Evolutionary conservation across 1,140 invertebrate species (phyloP).

Genomic region (Samia ricini): DNA sequence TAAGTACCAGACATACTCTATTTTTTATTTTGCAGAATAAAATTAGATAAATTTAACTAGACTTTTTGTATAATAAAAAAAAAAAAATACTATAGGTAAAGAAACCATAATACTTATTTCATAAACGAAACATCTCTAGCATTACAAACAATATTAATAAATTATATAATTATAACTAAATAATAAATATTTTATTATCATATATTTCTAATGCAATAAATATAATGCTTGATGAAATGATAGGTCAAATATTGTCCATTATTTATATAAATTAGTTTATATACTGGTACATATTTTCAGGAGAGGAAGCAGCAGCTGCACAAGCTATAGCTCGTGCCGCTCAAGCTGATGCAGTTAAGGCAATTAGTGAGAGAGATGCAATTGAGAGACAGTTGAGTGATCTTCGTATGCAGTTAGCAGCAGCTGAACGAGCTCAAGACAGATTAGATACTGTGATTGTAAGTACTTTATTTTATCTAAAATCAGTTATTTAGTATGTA

Average conservation of each 20-base stretch:
- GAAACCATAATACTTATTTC: too few species aligned
- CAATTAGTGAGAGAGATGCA: conserved; percentile 45
- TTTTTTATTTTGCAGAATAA: background rate
- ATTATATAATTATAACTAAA: too few species aligned
- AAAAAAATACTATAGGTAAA: background rate
- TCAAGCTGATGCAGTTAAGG: conserved; percentile 57
- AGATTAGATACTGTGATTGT: conserved; percentile 62
- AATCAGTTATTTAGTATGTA: too few species aligned
- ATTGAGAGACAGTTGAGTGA: conserved; percentile 52
- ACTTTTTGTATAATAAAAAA: background rate
- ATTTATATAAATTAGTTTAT: background rate
- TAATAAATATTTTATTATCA: too few species aligned
- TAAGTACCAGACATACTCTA: too few species aligned
- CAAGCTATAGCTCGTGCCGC: conserved; percentile 68
- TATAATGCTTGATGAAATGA: too few species aligned
- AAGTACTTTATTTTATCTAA: conserved; percentile 17
- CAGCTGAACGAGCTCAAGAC: conserved; percentile 65
- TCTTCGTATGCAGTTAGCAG: conserved; percentile 44
- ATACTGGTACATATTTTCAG: conserved; percentile 21
- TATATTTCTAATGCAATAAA: too few species aligned
- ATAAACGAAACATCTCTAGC: too few species aligned
- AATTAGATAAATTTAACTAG: background rate
- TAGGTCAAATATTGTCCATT: too few species aligned
- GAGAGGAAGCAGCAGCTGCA: conserved; percentile 77
- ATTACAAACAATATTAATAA: too few species aligned